Base-by-base conservation (phyloP, 2,113 vertebrate genomes). In the Maccullochella peelii region DNA sequence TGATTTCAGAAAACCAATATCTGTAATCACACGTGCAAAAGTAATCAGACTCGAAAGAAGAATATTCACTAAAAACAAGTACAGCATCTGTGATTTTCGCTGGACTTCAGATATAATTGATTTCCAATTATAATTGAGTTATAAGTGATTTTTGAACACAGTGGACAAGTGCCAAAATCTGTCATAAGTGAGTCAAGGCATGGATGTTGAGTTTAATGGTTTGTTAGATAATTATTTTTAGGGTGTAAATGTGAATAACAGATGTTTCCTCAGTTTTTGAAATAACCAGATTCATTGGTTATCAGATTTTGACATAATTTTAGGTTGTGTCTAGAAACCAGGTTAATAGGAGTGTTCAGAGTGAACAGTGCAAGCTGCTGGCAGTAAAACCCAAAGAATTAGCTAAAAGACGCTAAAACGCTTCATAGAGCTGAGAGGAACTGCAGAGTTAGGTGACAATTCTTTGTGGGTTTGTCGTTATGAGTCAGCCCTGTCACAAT, bases 21-120 rank as follows among this genome's bases (percentile, higher is more conserved):
- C 72, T 86, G 75, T 84, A 84, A 87, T 78, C 86, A 75, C 79
- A 68, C 55, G 82, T 74, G 59, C 72, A 80, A 50, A 50, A 14
- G 30, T 78, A 73, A 59, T 79, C 52, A 55, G 25, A 14, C 49
- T 20, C 20, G 27, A 50, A 79, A 62, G 61, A n/a, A 38, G 8
- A 59, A 67, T 47, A 33, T 65, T 27, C 33, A 33, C 50, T 58
- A 16, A 66, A 50, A 69, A n/a, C 49, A 50, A 57, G 8, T 27
- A 14, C 10, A 44, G 68, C 49, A 52, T 63, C 62, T 54, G 27
- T 30, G 18, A 55, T 47, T 36, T 40, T 59, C 14, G 1, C 27
- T 47, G 15, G 7, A 47, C 62, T 23, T 65, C 36, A n/a, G 20
- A n/a, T 65, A 16, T 4, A 66, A 42, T 44, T 71, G 36, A 72